These are phyloP conservation scores for Pseudochaenichthys georgianus DNA, from an alignment of 2,797 vertebrate species.

Conservation along the genomic window DNA sequence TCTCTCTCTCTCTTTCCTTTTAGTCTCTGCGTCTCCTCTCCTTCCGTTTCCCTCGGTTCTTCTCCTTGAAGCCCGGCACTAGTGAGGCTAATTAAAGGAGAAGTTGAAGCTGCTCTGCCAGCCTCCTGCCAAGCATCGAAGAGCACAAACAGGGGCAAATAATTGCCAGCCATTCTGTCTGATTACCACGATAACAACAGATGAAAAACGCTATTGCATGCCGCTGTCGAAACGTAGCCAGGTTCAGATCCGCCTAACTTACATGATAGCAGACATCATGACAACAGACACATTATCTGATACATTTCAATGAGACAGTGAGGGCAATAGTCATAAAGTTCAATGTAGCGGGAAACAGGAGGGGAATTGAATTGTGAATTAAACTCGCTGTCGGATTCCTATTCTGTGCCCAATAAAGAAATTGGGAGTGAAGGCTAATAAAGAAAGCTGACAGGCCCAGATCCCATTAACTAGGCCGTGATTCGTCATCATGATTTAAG, in stretches of 20 bases:
- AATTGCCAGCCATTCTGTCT: slow-evolving; percentile 70
- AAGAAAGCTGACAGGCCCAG: slow-evolving; percentile 40
- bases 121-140: slow-evolving; percentile 58
- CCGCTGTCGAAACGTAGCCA: slow-evolving; percentile 33
- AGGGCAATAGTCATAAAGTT: slow-evolving; percentile 29
- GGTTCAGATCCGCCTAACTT: slow-evolving; percentile 21
- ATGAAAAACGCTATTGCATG: slow-evolving; percentile 23
- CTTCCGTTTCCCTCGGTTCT: slow-evolving; percentile 7
- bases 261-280: slow-evolving; percentile 42
- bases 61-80: slow-evolving; percentile 46
- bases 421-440: slow-evolving; percentile 48
- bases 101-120: slow-evolving; percentile 53
- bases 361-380: slow-evolving; percentile 39
- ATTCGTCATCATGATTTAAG: slow-evolving; percentile 64
- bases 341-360: slow-evolving; percentile 6
- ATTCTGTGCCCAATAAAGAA: slow-evolving; percentile 42
- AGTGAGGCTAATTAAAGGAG: slow-evolving; percentile 76
- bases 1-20: not conserved
- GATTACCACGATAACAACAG: slow-evolving; percentile 74
- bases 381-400: slow-evolving; percentile 26
- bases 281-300: slow-evolving; percentile 42
- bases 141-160: slow-evolving; percentile 72
- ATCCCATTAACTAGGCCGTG: slow-evolving; percentile 50
- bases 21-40: slow-evolving; percentile 5
- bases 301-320: slow-evolving; percentile 47